Percentiles rank a stretch among this genome's conserved stretches.
These are phyloP conservation scores for Hippocampus comes DNA, from an alignment of 2,113 vertebrate genomes.

Conservation along the genomic window DNA sequence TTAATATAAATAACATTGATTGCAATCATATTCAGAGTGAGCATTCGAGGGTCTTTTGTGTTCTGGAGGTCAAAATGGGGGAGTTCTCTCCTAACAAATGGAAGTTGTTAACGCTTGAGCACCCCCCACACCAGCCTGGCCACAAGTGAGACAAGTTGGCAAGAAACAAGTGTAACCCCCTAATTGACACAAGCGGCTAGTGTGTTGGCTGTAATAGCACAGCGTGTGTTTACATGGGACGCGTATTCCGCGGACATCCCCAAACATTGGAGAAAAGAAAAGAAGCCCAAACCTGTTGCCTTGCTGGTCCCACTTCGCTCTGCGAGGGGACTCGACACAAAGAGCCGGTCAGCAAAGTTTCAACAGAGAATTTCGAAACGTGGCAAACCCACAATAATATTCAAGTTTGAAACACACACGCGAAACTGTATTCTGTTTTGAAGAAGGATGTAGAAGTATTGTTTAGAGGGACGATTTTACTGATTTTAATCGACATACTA, in stretches of 20 bases:
- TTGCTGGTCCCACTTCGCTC: conserved; percentile 14
- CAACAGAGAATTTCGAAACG: not conserved
- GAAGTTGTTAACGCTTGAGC: conserved; percentile 55
- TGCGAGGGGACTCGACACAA: conserved; percentile 49
- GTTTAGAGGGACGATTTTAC: not conserved
- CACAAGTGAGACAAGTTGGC: conserved; percentile 40
- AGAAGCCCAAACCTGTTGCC: conserved; percentile 65
- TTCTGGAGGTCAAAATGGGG: conserved; percentile 69
- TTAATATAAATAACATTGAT: too few relatives aligned
- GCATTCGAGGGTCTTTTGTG: conserved; percentile 25
- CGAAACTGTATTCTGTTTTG: not conserved
- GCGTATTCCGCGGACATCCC: not conserved
- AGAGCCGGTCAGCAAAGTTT: conserved; percentile 49
- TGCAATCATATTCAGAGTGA: not conserved
- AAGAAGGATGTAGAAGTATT: not conserved
- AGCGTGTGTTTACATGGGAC: conserved; percentile 2
- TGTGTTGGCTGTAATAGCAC: not conserved
- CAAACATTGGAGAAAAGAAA: conserved; percentile 17
- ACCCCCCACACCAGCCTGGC: conserved; percentile 47
- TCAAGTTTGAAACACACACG: not conserved
- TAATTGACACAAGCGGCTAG: not conserved
- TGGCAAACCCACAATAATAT: not conserved
- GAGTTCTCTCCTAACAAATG: conserved; percentile 68
- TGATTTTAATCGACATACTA: not conserved
- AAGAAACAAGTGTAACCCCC: conserved; percentile 6